Evolutionary conservation across 2,113 vertebrate genomes (phyloP).

Genomic region (Pelodiscus sinensis): DNA sequence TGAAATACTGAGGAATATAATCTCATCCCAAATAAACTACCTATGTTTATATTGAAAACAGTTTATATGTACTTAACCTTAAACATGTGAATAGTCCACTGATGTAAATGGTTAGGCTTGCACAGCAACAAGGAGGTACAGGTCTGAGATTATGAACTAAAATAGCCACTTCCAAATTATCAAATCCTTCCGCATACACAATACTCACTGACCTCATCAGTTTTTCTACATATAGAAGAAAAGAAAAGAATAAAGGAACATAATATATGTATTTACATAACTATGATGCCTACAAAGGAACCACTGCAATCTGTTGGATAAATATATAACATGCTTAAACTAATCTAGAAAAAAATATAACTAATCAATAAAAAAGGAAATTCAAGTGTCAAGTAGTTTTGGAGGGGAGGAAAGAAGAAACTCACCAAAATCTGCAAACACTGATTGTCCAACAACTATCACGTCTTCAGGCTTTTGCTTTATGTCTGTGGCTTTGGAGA

Average conservation of each 20-base stretch:
- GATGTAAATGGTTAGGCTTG: not conserved
- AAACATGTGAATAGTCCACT: not conserved
- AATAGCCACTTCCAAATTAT: not conserved
- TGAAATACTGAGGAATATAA: not conserved
- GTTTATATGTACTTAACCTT: not conserved
- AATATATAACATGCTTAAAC: not conserved
- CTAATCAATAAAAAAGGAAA: not conserved
- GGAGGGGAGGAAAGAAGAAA: not conserved
- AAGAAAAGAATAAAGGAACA: not conserved
- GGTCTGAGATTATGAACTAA: not conserved
- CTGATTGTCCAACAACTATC: slow-evolving; percentile 86
- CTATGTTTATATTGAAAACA: not conserved
- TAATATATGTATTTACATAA: not conserved
- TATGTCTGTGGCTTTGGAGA: slow-evolving; percentile 66
- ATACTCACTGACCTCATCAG: not conserved
- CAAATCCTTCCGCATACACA: not conserved
- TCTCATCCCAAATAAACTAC: not conserved
- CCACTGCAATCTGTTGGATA: not conserved
- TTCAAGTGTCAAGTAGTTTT: not conserved
- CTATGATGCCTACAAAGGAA: not conserved
- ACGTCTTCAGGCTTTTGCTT: slow-evolving; percentile 56
- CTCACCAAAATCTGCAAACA: slow-evolving; percentile 97
- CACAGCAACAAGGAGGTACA: not conserved
- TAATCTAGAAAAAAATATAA: not conserved
- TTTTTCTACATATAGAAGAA: not conserved